These are phyloP conservation scores for Hycleus cichorii DNA, from an alignment of 1,140 invertebrate species.

Conservation along the genomic window DNA sequence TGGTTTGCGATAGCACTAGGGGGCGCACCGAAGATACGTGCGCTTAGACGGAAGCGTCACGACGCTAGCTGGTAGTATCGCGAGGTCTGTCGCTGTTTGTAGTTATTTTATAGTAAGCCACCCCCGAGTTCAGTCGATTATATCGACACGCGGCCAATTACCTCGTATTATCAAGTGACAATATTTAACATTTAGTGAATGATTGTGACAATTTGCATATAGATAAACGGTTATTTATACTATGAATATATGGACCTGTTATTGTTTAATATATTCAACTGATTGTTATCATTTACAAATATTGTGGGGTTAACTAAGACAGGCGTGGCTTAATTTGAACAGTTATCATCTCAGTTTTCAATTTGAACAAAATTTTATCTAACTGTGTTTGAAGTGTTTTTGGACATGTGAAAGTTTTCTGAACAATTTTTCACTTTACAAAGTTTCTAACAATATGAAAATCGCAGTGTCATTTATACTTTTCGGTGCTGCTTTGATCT, in stretches of 20 bases:
- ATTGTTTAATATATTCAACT: too few relatives aligned
- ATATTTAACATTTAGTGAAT: too few relatives aligned
- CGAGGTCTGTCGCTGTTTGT: slow-evolving; percentile 11
- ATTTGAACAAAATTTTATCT: background rate
- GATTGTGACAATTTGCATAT: too few relatives aligned
- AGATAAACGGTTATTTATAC: too few relatives aligned
- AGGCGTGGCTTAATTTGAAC: slow-evolving; percentile 13
- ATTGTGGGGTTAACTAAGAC: slow-evolving; percentile 3
- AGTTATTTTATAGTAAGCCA: slow-evolving; percentile 3
- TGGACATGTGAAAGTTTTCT: slow-evolving; percentile 6
- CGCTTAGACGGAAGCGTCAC: slow-evolving; percentile 7
- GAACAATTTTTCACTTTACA: background rate
- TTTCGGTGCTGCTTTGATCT: slow-evolving; percentile 5
- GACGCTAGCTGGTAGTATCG: slow-evolving; percentile 12
- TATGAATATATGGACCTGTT: too few relatives aligned
- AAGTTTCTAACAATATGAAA: slow-evolving; percentile 2
- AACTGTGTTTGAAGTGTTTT: background rate
- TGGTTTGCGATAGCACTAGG: slow-evolving; percentile 5
- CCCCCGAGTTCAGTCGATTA: slow-evolving; percentile 7
- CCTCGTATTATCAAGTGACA: background rate
- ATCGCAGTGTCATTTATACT: background rate
- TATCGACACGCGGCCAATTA: slow-evolving; percentile 7
- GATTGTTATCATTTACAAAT: background rate
- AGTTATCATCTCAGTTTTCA: slow-evolving; percentile 1
- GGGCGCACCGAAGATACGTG: slow-evolving; percentile 9